Conservation (phyloP, 1,140 invertebrate genomes). For the Cyrtorhinus lividipennis region DNA sequence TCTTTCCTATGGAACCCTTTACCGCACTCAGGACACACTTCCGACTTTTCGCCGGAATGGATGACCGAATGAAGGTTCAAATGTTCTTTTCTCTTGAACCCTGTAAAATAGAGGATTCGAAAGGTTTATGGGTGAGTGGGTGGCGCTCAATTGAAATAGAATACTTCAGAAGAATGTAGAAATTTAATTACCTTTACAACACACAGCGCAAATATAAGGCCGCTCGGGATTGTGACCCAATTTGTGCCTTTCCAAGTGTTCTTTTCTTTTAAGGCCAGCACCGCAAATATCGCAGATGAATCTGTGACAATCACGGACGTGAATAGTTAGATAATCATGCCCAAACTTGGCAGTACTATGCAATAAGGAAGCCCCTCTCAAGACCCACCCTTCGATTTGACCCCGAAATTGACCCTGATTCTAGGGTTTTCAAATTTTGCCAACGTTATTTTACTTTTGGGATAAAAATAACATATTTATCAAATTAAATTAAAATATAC, state of each 20-base stretch:
- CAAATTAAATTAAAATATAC: too few species aligned
- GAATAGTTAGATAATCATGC: too few species aligned
- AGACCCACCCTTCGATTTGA: too few species aligned
- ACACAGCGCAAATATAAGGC: conserved; percentile 61
- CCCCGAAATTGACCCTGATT: too few species aligned
- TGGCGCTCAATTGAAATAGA: too few species aligned
- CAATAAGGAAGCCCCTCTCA: too few species aligned
- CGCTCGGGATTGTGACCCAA: conserved; percentile 28
- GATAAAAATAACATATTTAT: too few species aligned
- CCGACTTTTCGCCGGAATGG: conserved; percentile 70
- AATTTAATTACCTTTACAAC: conserved; percentile 45
- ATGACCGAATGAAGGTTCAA: conserved; percentile 70
- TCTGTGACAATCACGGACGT: conserved; percentile 26
- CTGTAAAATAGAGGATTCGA: too few species aligned
- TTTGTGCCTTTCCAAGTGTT: conserved; percentile 30
- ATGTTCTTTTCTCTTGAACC: conserved; percentile 69
- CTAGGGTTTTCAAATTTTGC: too few species aligned
- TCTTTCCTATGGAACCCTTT: conserved; percentile 64
- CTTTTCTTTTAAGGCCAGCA: conserved; percentile 50
- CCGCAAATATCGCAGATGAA: conserved; percentile 78
- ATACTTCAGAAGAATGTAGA: neutral
- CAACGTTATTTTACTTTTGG: too few species aligned
- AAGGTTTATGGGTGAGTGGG: too few species aligned
- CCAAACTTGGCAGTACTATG: too few species aligned
- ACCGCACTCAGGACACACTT: conserved; percentile 70